Evolutionary conservation across 2,888 invertebrate genomes (phyloP), one percentile per base, ranked within the genome.

Genomic region (Quadroppia sp.): DNA sequence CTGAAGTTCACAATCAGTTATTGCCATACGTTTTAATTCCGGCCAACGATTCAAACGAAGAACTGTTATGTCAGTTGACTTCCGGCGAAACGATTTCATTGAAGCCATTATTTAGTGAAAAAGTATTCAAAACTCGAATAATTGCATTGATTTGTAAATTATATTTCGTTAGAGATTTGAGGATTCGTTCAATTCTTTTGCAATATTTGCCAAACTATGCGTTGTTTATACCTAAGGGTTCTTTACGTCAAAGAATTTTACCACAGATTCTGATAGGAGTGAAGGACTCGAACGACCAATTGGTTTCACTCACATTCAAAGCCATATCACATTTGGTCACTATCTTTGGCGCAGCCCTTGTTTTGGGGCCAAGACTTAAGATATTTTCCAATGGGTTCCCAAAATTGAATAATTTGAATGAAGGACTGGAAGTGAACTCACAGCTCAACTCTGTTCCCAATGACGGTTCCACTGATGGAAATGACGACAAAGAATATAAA

Each of bases 311-410:
- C 75, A 94, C 94, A 15, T 84, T 95, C 70, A 86, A 88, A 74
- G 90, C 90, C 72, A 83, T 95, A 75, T 92, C 94, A 74, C 90
- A 91, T 80, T 83, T 95, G 74, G 90, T 95, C 30, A 90, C 92
- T 0, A 86, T 94, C 77, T 84, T 93, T 71, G 94, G 95, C 17
- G 89, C 92, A 17, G 86, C 89, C n/a, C 86, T 88, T 25, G 92
- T 95, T 0, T 89, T 95, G 61, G 91, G 92, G 0, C 88, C 89
- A 80, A 86, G 94, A 77, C 87, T 87, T 0, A 89, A 89, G 81
- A 84, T 91, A 72, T 95, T 95, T 81, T 89, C 90, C 28, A 92
- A 94, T 81, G 94, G 93, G 9, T 86, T 90, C 79, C 94, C 94
- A 2, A 89, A 88, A 80, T 30, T n/a, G 13, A 17, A 61, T 20